These are phyloP conservation scores for Sebastolobus alascanus DNA, from an alignment of 2,797 vertebrate species.

Conservation along the genomic window DNA sequence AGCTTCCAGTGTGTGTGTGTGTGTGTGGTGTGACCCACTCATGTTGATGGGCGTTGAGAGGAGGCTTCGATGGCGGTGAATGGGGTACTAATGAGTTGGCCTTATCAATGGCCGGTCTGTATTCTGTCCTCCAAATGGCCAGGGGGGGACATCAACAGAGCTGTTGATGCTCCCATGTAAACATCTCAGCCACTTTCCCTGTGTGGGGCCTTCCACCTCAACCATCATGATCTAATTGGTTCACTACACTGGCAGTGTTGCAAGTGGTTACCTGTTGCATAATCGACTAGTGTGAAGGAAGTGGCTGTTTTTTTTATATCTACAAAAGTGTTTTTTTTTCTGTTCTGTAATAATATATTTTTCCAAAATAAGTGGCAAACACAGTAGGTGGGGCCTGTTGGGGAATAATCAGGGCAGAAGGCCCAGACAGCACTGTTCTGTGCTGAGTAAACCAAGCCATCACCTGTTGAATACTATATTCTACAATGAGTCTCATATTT, in stretches of 20 bases:
- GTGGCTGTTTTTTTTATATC: constrained; percentile 2
- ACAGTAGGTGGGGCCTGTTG: constrained; percentile 63
- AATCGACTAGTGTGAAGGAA: constrained; percentile 27
- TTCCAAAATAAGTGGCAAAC: constrained; percentile 47
- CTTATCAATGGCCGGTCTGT: constrained; percentile 79
- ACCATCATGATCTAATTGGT: constrained; percentile 49
- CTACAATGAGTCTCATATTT: neutral
- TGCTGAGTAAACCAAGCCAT: constrained; percentile 24
- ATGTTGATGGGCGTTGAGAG: constrained; percentile 63
- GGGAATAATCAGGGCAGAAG: constrained; percentile 51
- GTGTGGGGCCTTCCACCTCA: constrained; percentile 49
- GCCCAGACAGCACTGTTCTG: constrained; percentile 47
- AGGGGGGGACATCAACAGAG: constrained; percentile 52
- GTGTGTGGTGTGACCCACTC: constrained; percentile 46
- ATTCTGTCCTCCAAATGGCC: constrained; percentile 72
- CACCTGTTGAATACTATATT: constrained; percentile 64
- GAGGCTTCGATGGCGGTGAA: constrained; percentile 75
- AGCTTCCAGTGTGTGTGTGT: constrained; percentile 37
- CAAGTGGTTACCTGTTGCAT: constrained; percentile 31
- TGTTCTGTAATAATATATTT: constrained; percentile 26
- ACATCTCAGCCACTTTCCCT: constrained; percentile 62
- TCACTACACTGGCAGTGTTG: constrained; percentile 22
- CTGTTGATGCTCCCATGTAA: constrained; percentile 71
- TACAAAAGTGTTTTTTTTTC: constrained; percentile 3
- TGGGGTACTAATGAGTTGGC: constrained; percentile 79